Evolutionary conservation across 2,113 vertebrate species (phyloP).

Genomic region (Tyto alba): DNA sequence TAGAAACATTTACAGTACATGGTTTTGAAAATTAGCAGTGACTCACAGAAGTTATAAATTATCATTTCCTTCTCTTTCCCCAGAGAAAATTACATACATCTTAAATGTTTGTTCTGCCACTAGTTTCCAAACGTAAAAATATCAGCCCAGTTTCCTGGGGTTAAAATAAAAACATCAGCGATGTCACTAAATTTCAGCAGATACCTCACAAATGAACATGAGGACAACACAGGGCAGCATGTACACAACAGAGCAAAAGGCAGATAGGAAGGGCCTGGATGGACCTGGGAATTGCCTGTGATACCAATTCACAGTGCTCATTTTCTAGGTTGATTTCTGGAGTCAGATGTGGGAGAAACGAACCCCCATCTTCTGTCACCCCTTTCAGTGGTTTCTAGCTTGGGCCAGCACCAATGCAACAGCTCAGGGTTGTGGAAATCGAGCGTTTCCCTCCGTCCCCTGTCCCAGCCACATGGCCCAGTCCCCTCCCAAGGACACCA

Average conservation of each 20-base stretch:
- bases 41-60: background rate
- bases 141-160: background rate
- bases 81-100: background rate
- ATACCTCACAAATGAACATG: background rate
- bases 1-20: background rate
- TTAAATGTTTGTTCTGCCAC: background rate
- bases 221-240: background rate
- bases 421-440: background rate
- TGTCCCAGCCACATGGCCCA: background rate
- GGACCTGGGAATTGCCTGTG: background rate
- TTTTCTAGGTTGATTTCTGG: background rate
- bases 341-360: background rate
- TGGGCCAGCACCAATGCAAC: background rate
- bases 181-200: background rate
- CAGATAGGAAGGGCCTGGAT: background rate
- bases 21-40: background rate
- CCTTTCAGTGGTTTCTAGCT: background rate
- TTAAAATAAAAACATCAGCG: background rate
- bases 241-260: background rate
- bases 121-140: background rate
- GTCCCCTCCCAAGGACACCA: background rate
- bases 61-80: background rate
- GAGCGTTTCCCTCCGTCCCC: background rate
- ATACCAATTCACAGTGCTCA: background rate
- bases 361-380: background rate